Conservation (phyloP, 2,888 invertebrate species). For the Drosophila helvetica region DNA sequence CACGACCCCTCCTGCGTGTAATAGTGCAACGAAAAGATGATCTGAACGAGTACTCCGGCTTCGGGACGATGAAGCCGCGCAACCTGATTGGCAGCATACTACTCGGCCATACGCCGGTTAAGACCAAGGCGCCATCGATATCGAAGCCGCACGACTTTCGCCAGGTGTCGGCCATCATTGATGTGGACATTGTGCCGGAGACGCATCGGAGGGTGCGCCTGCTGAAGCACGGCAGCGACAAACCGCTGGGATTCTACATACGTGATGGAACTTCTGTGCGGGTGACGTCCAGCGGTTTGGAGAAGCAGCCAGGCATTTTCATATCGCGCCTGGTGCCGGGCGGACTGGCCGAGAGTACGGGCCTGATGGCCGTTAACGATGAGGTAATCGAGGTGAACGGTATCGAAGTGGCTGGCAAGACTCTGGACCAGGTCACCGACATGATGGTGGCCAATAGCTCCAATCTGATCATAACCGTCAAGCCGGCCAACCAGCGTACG, state of each 20-base stretch:
- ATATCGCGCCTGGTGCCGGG: constrained; percentile 98
- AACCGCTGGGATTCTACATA: constrained; percentile 94
- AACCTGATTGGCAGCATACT: constrained; percentile 92
- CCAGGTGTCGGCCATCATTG: constrained; percentile 99
- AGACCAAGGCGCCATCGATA: constrained; percentile 93
- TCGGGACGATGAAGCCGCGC: constrained; percentile 93
- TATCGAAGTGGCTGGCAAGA: constrained; percentile 99
- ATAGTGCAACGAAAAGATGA: constrained; percentile 97
- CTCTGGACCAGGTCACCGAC: constrained; percentile 98
- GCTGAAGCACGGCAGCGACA: constrained; percentile 98
- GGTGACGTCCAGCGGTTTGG: constrained; percentile 94
- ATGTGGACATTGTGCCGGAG: constrained; percentile 99
- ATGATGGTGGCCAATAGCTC: constrained; percentile 99
- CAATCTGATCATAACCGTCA: constrained; percentile 99
- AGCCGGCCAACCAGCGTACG: constrained; percentile 97
- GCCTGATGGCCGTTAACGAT: constrained; percentile 98
- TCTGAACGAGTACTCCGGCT: constrained; percentile 96
- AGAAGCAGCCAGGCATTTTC: constrained; percentile 97
- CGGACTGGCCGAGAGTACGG: constrained; percentile 98
- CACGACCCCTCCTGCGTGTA: constrained; percentile 93
- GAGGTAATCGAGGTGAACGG: constrained; percentile 99
- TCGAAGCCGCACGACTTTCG: constrained; percentile 99
- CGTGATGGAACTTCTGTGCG: constrained; percentile 92
- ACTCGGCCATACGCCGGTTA: constrained; percentile 92
- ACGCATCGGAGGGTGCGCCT: constrained; percentile 97